Evolutionary conservation across 2,888 invertebrate species (phyloP).

Genomic region (Campoletis raptor): DNA sequence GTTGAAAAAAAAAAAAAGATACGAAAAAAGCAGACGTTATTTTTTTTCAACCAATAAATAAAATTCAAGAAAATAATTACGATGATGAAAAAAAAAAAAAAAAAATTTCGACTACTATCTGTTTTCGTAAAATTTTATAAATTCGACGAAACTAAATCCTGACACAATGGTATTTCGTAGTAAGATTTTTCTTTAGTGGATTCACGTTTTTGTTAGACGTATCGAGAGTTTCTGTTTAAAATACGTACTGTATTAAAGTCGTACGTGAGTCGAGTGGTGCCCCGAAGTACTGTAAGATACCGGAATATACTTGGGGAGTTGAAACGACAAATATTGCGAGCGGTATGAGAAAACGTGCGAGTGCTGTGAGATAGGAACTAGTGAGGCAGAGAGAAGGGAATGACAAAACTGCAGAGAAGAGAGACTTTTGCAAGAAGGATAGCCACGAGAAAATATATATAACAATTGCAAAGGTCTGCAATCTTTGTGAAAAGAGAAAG

Average conservation of each 20-base stretch:
- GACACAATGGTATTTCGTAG: too few species aligned
- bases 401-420: background rate
- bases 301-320: slow-evolving; percentile 26
- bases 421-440: background rate
- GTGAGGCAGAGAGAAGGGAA: background rate
- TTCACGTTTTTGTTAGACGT: background rate
- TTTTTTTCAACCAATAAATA: background rate
- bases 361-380: slow-evolving; percentile 6
- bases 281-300: slow-evolving; percentile 51
- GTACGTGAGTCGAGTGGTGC: slow-evolving; percentile 55
- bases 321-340: slow-evolving; percentile 43
- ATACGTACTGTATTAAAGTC: slow-evolving; percentile 38
- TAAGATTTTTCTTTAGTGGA: background rate
- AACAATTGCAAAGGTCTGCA: slow-evolving; percentile 13
- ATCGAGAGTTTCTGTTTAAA: slow-evolving; percentile 7
- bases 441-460: slow-evolving; percentile 12
- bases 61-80: too few species aligned
- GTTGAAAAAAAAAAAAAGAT: background rate
- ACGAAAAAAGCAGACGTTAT: background rate
- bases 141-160: too few species aligned
- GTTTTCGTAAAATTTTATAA: too few species aligned
- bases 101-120: too few species aligned
- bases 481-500: slow-evolving; percentile 8
- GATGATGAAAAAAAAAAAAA: too few species aligned
- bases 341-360: slow-evolving; percentile 35